Evolutionary conservation across 1,140 invertebrate species (phyloP).

Genomic region (Leucophenga varia): DNA sequence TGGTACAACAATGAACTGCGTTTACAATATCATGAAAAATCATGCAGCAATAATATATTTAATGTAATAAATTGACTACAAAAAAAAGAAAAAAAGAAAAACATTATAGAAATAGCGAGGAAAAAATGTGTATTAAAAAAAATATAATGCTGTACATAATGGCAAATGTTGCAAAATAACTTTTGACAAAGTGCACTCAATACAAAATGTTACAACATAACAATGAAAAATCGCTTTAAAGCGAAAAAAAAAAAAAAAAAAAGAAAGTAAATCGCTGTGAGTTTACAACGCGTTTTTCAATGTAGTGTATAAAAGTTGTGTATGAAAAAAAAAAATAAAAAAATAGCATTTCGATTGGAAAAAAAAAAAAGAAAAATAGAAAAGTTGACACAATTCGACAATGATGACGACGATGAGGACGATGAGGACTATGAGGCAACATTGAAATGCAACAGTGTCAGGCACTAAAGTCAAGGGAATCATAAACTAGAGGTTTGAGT

Average conservation of each 20-base stretch:
- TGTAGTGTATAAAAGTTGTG: too few species aligned
- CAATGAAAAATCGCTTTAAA: constrained; percentile 46
- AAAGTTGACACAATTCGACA: constrained; percentile 38
- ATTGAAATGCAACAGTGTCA: constrained; percentile 23
- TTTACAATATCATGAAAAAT: constrained; percentile 48
- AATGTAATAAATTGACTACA: constrained; percentile 44
- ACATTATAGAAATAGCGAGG: not conserved
- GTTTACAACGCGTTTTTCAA: too few species aligned
- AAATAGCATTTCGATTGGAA: constrained; percentile 1
- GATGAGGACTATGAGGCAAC: too few species aligned
- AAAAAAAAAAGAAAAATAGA: not conserved
- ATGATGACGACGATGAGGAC: constrained; percentile 5
- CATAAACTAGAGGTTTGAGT: too few species aligned
- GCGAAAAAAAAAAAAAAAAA: constrained; percentile 9
- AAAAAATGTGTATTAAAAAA: too few species aligned
- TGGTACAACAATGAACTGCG: too few species aligned
- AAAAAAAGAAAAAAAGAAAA: constrained; percentile 8
- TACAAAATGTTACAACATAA: constrained; percentile 23
- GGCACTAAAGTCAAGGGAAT: constrained; percentile 3
- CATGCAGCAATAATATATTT: constrained; percentile 46
- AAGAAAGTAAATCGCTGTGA: too few species aligned
- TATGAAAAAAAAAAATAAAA: constrained; percentile 10
- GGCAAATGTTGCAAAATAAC: constrained; percentile 50
- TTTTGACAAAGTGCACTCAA: constrained; percentile 50
- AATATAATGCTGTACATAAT: constrained; percentile 49